Percentiles rank a stretch among this genome's conserved stretches.
Evolutionary conservation across 2,113 vertebrate species (phyloP).

Genomic region (Platichthys flesus): DNA sequence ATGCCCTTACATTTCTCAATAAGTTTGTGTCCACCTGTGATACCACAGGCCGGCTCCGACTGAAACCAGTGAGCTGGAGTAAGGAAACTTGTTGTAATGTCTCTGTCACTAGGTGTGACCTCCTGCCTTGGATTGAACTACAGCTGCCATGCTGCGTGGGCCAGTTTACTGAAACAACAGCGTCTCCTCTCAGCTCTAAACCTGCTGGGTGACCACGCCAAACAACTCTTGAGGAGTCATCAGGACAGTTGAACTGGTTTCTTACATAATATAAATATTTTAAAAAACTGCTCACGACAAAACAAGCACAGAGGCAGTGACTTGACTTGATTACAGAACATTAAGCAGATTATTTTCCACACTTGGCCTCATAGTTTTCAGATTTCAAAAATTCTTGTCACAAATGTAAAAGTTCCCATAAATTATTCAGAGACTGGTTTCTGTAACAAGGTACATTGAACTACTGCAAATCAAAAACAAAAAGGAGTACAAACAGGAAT

Average conservation of each 20-base stretch:
- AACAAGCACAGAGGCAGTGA: constrained; percentile 9
- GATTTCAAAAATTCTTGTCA: neutral
- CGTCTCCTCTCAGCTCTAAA: constrained; percentile 31
- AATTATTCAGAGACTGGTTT: neutral
- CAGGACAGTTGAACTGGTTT: constrained; percentile 59
- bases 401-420: neutral
- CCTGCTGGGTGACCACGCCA: constrained; percentile 53
- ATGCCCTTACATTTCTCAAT: too few relatives aligned
- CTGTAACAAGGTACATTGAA: neutral
- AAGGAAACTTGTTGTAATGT: constrained; percentile 6
- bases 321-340: neutral
- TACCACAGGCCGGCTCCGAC: constrained; percentile 8
- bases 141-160: constrained; percentile 15
- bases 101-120: constrained; percentile 48
- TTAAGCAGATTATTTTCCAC: neutral
- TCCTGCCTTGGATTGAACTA: constrained; percentile 10
- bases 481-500: neutral
- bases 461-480: neutral
- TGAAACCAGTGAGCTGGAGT: constrained; percentile 21
- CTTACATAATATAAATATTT: constrained; percentile 5
- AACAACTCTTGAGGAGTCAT: constrained; percentile 36
- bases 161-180: constrained; percentile 50
- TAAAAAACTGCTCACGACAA: neutral
- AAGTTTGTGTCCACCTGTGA: neutral
- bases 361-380: neutral